A percentile compares a stretch with the other conserved stretches of the same genome.
Conservation (phyloP, 2,113 vertebrate species). For the Percopsis transmontana region DNA sequence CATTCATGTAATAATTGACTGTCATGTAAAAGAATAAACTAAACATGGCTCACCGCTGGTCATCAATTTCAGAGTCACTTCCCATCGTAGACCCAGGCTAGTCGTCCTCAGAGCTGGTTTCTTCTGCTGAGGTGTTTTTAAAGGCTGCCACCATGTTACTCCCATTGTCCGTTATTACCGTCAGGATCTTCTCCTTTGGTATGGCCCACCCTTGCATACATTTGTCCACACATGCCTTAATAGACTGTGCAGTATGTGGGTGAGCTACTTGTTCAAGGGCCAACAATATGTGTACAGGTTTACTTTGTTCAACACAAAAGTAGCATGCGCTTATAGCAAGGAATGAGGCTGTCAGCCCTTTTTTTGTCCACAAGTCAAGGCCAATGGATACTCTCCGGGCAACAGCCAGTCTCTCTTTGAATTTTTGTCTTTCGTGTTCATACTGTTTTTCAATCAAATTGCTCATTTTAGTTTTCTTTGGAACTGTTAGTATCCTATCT, state of each 20-base stretch:
- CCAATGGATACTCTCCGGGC: slow-evolving; percentile 15
- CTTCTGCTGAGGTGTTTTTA: not conserved
- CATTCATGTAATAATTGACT: not conserved
- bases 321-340: slow-evolving; percentile 1
- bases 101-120: not conserved
- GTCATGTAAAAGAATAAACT: not conserved
- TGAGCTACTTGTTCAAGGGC: not conserved
- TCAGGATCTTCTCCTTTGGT: not conserved
- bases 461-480: slow-evolving; percentile 39
- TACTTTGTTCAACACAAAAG: not conserved
- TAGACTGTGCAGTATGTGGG: not conserved
- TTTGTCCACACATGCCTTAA: not conserved
- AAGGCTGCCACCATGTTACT: not conserved
- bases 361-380: slow-evolving; percentile 36
- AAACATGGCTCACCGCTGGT: not conserved
- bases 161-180: not conserved
- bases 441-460: slow-evolving; percentile 20
- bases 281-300: not conserved
- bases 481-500: slow-evolving; percentile 28
- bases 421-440: slow-evolving; percentile 21
- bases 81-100: not conserved
- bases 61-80: not conserved
- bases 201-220: slow-evolving; percentile 2
- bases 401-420: slow-evolving; percentile 18
- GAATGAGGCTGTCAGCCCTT: slow-evolving; percentile 17